A percentile compares a stretch with the other conserved stretches of the same genome.
phyloP scores from a whole-genome alignment of 2,888 invertebrate species.

The Ennomos fuscantarius region DNA sequence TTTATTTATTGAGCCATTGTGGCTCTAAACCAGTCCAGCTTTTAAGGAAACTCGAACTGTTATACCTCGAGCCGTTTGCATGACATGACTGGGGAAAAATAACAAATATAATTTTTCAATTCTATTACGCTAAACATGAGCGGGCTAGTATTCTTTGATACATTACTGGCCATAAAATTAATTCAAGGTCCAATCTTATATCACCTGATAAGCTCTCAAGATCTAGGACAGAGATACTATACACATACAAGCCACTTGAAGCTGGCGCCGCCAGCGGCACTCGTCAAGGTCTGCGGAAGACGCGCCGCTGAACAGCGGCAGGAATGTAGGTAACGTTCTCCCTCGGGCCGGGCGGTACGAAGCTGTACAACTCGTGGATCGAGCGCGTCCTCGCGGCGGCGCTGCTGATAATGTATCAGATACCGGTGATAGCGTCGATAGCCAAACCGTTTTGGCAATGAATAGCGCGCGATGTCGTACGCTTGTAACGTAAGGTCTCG shows the following conservation, averaged over 20 bases:
- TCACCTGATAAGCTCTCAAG: slow-evolving; percentile 29
- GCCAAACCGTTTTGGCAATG: slow-evolving; percentile 22
- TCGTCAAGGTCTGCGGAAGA: slow-evolving; percentile 32
- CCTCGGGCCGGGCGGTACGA: background rate
- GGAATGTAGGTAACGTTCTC: background rate
- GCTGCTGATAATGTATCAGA: slow-evolving; percentile 35
- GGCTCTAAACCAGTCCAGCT: slow-evolving; percentile 8
- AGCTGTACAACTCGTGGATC: background rate
- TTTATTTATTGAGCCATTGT: slow-evolving; percentile 1
- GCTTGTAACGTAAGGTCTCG: slow-evolving; percentile 10
- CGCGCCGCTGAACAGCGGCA: slow-evolving; percentile 1
- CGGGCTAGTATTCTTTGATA: too few relatives aligned
- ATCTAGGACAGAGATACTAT: slow-evolving; percentile 34
- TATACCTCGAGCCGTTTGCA: slow-evolving; percentile 2
- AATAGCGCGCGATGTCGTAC: slow-evolving; percentile 21
- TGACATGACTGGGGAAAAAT: background rate
- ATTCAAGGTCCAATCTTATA: slow-evolving; percentile 21
- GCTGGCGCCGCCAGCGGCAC: slow-evolving; percentile 16
- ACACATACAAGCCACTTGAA: slow-evolving; percentile 26
- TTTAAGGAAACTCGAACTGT: slow-evolving; percentile 8
- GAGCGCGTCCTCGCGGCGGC: slow-evolving; percentile 9
- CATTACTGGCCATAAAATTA: too few relatives aligned
- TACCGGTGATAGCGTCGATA: slow-evolving; percentile 29
- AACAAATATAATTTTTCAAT: too few relatives aligned
- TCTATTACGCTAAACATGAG: too few relatives aligned